Base-by-base conservation (phyloP, 2,797 vertebrate genomes). In the Threskiornis aethiopicus region DNA sequence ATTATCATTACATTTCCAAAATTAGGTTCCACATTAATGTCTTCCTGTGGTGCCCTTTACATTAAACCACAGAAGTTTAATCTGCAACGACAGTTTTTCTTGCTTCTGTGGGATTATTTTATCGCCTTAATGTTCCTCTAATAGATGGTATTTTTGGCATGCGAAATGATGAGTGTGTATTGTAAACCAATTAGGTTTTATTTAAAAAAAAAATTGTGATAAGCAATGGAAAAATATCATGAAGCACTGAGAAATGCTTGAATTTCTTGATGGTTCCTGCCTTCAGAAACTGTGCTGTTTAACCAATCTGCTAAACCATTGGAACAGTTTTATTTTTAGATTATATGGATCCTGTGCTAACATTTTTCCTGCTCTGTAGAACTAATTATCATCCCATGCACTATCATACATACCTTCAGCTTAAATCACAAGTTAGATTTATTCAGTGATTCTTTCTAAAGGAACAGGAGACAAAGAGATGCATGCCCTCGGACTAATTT, bases 101-200 rank as follows among this genome's bases (percentile, higher is more conserved):
- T 94, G 75, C 39, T 93, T 96, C 85, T 86, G 24, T 87, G 64
- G 42, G 51, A 93, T 93, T 95, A 83, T 94, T 91, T 94, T 92
- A 92, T 92, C 5, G 16, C 51, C 42, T 90, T 96, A 82, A 82
- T 93, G 42, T 90, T 81, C 54, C 81, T 57, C 49, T 91, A 86
- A 89, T 87, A 93, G 61, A 44, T 1, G 3, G 35, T 39, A 66
- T 79, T 96, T 95, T 92, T 75, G 55, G 72, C 70, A 87, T 24
- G 44, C 84, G 59, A 93, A 96, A 51, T 21, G 35, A 93, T 47
- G 80, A 83, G 42, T 26, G 67, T 84, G 80, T 93, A 95, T 94
- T 89, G 97, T 89, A 97, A 98, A 96, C 71, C 41, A 96, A 89
- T 97, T 95, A 71, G n/a, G 52, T 42, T 95, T 97, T 73, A 67